phyloP scores from a whole-genome alignment of 2,113 vertebrate genomes.

The Brachypteracias leptosomus region DNA sequence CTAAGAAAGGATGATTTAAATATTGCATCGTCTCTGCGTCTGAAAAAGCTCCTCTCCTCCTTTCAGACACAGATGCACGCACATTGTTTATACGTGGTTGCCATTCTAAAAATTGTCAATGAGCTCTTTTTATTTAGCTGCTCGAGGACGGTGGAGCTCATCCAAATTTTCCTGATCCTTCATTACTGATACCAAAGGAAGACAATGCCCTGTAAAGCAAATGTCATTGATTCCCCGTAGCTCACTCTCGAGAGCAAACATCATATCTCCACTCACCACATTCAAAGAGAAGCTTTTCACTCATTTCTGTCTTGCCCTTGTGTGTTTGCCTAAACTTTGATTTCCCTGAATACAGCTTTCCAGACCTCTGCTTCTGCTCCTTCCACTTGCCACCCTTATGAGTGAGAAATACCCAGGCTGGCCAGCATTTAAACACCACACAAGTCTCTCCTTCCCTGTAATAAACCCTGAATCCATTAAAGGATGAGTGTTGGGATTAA shows the following conservation, averaged over 20 bases:
- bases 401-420: constrained; percentile 34
- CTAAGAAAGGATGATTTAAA: neutral
- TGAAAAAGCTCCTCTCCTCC: neutral
- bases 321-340: constrained; percentile 22
- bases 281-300: neutral
- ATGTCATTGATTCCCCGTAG: constrained; percentile 16
- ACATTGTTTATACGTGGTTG: neutral
- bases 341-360: constrained; percentile 47
- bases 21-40: neutral
- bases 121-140: neutral
- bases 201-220: constrained; percentile 47
- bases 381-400: neutral
- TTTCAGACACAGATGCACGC: constrained; percentile 1
- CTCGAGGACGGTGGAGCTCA: neutral
- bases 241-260: constrained; percentile 35
- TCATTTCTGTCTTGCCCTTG: constrained; percentile 6
- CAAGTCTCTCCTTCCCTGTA: neutral
- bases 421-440: constrained; percentile 15
- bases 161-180: constrained; percentile 46
- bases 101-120: constrained; percentile 17
- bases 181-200: constrained; percentile 44
- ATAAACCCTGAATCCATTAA: constrained; percentile 57
- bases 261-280: neutral
- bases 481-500: constrained; percentile 36
- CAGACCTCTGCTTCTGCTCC: constrained; percentile 17